Conservation (phyloP, 2,113 vertebrate genomes). For the Hoplias malabaricus region DNA sequence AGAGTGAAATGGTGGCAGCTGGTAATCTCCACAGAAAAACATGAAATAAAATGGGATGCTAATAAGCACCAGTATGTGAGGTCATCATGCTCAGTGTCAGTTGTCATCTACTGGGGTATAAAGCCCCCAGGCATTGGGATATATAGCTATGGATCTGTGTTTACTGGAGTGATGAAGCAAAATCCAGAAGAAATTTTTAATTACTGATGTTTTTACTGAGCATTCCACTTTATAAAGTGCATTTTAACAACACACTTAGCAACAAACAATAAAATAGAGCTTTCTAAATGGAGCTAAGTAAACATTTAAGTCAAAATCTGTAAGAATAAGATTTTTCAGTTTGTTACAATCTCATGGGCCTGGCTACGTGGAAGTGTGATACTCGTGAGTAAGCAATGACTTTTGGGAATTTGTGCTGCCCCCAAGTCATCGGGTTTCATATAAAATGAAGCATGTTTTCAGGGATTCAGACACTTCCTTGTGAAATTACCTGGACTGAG, state of each 20-base stretch:
- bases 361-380: neutral
- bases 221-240: no score
- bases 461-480: neutral
- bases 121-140: no score
- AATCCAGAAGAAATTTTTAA: no score
- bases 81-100: no score
- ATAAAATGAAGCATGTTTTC: slow-evolving; percentile 30
- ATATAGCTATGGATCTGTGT: no score
- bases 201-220: no score
- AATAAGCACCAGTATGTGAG: no score
- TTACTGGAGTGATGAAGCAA: no score
- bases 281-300: neutral
- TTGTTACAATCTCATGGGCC: neutral
- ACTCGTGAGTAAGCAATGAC: neutral
- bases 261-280: neutral
- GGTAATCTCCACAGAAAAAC: neutral
- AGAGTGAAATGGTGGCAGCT: neutral
- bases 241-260: neutral
- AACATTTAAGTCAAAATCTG: neutral
- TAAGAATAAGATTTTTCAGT: neutral
- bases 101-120: no score
- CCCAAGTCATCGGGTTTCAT: slow-evolving; percentile 35
- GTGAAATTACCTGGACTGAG: neutral
- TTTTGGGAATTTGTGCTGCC: slow-evolving; percentile 1
- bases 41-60: neutral